phyloP scores from a whole-genome alignment of 2,797 vertebrate genomes.

The Hypotaenidia okinawae region DNA sequence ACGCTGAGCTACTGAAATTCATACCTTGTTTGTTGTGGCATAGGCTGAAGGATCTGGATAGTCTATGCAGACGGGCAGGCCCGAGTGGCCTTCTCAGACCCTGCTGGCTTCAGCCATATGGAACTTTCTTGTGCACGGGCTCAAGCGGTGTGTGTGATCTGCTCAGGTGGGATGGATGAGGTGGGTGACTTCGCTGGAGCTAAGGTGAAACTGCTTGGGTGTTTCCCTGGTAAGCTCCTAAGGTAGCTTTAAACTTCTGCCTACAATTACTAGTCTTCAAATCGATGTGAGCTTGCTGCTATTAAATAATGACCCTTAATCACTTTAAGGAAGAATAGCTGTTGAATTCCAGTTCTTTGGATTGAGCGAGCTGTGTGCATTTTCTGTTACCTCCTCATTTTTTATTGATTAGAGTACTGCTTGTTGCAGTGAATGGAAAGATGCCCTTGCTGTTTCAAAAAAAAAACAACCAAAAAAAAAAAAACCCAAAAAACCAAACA shows the following conservation, averaged over 20 bases:
- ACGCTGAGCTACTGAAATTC: not conserved
- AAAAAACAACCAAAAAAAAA: no score
- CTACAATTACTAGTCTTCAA: not conserved
- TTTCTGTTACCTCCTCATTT: not conserved
- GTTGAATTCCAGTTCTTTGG: not conserved
- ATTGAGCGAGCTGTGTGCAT: not conserved
- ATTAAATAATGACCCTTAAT: not conserved
- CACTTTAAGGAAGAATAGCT: not conserved
- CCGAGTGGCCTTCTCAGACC: not conserved
- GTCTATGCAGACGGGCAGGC: not conserved
- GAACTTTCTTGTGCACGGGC: not conserved
- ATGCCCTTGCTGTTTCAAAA: not conserved
- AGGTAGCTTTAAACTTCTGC: not conserved
- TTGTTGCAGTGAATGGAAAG: not conserved
- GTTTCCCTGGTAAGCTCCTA: not conserved
- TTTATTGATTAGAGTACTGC: not conserved
- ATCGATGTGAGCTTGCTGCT: not conserved
- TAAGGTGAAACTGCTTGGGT: not conserved
- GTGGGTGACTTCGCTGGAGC: not conserved
- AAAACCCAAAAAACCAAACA: no score
- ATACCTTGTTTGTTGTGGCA: not conserved
- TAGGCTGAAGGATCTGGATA: not conserved
- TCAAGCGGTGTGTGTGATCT: not conserved
- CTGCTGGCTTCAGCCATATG: not conserved
- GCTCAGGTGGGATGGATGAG: not conserved